Conservation (phyloP, 1,140 invertebrate genomes). For the Penaeus japonicus region DNA sequence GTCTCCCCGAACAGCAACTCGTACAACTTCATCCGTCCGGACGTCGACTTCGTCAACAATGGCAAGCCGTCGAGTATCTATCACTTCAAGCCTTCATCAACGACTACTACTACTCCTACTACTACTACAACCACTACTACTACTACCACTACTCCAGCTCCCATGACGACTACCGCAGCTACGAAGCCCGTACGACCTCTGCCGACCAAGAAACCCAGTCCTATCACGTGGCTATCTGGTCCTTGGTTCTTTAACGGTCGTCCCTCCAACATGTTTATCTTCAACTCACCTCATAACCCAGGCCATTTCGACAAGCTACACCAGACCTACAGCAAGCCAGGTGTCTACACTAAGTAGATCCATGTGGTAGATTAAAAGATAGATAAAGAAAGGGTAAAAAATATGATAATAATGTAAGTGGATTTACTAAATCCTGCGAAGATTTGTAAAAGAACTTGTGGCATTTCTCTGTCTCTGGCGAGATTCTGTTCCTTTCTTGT, state of each 20-base stretch:
- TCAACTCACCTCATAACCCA: constrained; percentile 25
- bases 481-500: too few species aligned
- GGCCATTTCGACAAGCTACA: constrained; percentile 30
- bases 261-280: constrained; percentile 39
- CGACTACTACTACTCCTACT: neutral
- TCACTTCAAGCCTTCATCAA: constrained; percentile 25
- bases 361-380: too few species aligned
- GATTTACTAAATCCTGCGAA: too few species aligned
- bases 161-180: neutral
- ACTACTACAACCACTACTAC: constrained; percentile 4
- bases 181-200: neutral
- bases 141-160: neutral
- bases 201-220: constrained; percentile 28
- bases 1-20: constrained; percentile 44
- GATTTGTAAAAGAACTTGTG: too few species aligned
- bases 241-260: constrained; percentile 42
- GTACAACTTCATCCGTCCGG: constrained; percentile 24
- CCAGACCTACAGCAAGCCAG: constrained; percentile 30
- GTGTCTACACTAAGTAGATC: neutral
- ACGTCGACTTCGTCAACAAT: constrained; percentile 41
- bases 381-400: too few species aligned
- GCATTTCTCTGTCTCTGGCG: too few species aligned
- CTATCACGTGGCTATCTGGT: constrained; percentile 28
- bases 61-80: constrained; percentile 35
- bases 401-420: too few species aligned